Evolutionary conservation across 2,113 vertebrate species (phyloP), one percentile per base, ranked within the genome.

Genomic region (Mastomys coucha): DNA sequence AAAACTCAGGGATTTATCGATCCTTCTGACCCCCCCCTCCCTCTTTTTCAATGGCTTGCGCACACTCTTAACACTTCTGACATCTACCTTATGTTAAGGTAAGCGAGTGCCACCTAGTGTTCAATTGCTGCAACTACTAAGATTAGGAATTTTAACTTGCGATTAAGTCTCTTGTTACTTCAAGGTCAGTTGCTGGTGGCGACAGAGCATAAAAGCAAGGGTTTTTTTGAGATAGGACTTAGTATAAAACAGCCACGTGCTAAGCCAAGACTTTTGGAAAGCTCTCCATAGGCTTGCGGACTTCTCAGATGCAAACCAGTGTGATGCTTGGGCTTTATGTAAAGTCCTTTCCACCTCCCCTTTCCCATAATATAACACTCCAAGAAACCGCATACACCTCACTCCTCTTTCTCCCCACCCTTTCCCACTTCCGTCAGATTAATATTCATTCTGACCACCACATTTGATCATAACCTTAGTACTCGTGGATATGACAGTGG

Each of bases 41-140:
- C 26, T 76, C 60, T 42, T 67, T 63, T 11, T n/a, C 28, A 89
- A 88, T 69, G 17, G 5, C 42, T 12, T 33, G n/a, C 36, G 60
- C 56, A 73, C 24, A 20, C 0, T 0, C 72, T 77, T 36, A 16
- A 31, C 42, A n/a, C 56, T n/a, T n/a, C 45, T 45, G 5, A 45
- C 45, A 5, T 5, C 5, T 45, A 45, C 45, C 45, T 45, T 56
- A 49, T 60, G 51, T 60, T 45, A 94, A 94, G 77, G 65, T 73
- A 42, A 75, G 5, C 1, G 69, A n/a, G 86, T 89, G 77, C 77
- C 87, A 81, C 45, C 93, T 94, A 65, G 87, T 65, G 93, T 65
- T 84, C 26, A 53, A 0, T 75, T 89, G 11, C 24, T 75, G 53
- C 12, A 89, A 94, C 69, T 60, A 9, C 87, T 53, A 75, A 42